These are phyloP conservation scores for Rhabditoides inermis DNA, from an alignment of 2,888 invertebrate genomes.

Conservation along the genomic window DNA sequence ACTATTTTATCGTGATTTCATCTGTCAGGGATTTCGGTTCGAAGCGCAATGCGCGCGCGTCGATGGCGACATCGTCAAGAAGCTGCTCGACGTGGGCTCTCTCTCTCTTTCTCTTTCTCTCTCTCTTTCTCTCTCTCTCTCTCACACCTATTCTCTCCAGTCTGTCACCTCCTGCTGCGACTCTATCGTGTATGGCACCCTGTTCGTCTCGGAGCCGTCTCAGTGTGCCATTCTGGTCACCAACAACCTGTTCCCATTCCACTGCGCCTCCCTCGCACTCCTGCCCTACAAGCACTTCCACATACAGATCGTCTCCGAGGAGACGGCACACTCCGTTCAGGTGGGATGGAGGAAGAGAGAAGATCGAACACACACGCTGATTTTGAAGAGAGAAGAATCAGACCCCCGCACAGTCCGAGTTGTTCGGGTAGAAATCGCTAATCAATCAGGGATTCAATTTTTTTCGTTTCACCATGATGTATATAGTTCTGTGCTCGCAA, in stretches of 20 bases:
- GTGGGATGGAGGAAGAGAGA: too few species aligned
- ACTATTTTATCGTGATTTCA: not conserved
- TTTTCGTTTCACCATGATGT: too few species aligned
- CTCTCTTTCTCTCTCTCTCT: not conserved
- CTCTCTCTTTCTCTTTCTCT: not conserved
- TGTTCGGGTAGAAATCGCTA: too few species aligned
- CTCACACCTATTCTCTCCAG: not conserved
- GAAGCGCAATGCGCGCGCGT: not conserved
- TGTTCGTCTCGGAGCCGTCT: slow-evolving; percentile 38
- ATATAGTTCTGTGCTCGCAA: too few species aligned
- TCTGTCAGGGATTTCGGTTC: slow-evolving; percentile 9
- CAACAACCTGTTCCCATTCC: slow-evolving; percentile 42
- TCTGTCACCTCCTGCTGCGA: slow-evolving; percentile 7
- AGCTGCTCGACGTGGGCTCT: slow-evolving; percentile 8
- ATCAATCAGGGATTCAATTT: too few species aligned
- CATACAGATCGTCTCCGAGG: slow-evolving; percentile 32
- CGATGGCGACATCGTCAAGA: slow-evolving; percentile 12
- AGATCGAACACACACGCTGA: too few species aligned
- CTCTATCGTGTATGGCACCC: slow-evolving; percentile 31
- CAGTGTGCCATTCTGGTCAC: slow-evolving; percentile 45
- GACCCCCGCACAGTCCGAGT: too few species aligned
- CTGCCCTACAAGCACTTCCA: slow-evolving; percentile 26
- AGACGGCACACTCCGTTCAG: slow-evolving; percentile 30
- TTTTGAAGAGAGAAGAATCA: too few species aligned
- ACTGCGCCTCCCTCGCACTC: slow-evolving; percentile 15